Evolutionary conservation across 2,888 invertebrate genomes (phyloP).

Genomic region (Scaptomyza polygonia): DNA sequence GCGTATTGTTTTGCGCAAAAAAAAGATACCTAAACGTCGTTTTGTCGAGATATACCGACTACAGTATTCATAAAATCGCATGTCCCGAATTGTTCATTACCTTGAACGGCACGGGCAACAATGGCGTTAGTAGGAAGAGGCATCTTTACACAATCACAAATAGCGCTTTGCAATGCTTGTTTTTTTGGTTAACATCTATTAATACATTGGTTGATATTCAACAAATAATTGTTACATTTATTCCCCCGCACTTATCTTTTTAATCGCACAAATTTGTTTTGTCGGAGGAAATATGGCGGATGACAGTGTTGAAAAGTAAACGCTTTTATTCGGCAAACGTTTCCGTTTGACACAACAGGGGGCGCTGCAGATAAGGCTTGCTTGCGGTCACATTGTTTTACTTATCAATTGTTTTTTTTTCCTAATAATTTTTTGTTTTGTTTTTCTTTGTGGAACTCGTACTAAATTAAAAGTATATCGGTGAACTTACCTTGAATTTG

Average conservation of each 20-base stretch:
- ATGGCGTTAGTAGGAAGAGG: slow-evolving; percentile 41
- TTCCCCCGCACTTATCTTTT: slow-evolving; percentile 57
- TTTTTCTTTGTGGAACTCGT: slow-evolving; percentile 19
- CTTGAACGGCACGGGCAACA: slow-evolving; percentile 54
- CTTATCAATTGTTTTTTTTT: slow-evolving; percentile 58
- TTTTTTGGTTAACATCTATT: slow-evolving; percentile 15
- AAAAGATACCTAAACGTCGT: background rate
- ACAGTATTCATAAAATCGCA: slow-evolving; percentile 53
- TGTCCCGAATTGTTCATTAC: slow-evolving; percentile 62
- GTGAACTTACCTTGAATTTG: slow-evolving; percentile 60
- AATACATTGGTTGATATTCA: slow-evolving; percentile 21
- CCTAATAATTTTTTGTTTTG: slow-evolving; percentile 14
- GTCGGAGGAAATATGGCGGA: slow-evolving; percentile 77
- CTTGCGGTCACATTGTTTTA: slow-evolving; percentile 58
- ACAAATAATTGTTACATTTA: slow-evolving; percentile 33
- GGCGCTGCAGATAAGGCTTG: slow-evolving; percentile 40
- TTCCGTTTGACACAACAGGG: slow-evolving; percentile 24
- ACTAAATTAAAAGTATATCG: slow-evolving; percentile 24
- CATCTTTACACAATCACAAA: slow-evolving; percentile 20
- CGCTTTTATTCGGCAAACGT: slow-evolving; percentile 11
- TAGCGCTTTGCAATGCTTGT: slow-evolving; percentile 13
- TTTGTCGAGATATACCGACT: slow-evolving; percentile 30
- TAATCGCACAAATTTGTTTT: slow-evolving; percentile 68
- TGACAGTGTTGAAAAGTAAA: slow-evolving; percentile 58
- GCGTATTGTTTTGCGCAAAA: slow-evolving; percentile 6